Conservation (phyloP, 2,113 vertebrate genomes). For the Cephalopterus ornatus region DNA sequence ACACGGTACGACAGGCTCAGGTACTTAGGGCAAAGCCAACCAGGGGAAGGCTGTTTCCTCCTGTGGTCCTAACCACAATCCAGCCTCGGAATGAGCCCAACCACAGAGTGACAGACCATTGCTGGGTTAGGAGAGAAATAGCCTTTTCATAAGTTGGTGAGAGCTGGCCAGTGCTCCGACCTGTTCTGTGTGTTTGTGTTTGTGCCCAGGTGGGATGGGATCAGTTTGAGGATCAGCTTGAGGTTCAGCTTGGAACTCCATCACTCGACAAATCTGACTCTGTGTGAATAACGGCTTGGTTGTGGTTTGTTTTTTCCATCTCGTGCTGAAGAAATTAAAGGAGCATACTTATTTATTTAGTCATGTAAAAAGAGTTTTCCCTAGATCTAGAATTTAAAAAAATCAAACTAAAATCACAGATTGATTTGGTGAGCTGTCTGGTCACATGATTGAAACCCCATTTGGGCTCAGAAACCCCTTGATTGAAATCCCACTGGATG, state of each 20-base stretch:
- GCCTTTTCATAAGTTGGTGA: neutral
- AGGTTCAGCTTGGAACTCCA: neutral
- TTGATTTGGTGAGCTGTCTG: neutral
- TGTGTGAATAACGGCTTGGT: neutral
- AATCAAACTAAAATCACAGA: neutral
- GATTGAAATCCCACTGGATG: neutral
- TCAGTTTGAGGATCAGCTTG: neutral
- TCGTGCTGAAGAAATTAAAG: neutral
- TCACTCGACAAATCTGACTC: neutral
- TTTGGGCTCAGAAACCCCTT: neutral
- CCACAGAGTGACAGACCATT: fast-evolving
- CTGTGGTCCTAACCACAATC: neutral
- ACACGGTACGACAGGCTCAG: fast-evolving
- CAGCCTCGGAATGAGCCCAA: fast-evolving
- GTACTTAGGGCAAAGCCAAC: fast-evolving
- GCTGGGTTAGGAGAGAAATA: neutral
- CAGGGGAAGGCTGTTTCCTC: neutral
- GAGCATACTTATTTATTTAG: neutral
- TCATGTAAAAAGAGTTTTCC: fast-evolving
- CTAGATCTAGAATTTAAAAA: neutral
- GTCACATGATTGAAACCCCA: neutral
- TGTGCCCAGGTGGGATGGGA: neutral
- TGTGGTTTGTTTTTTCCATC: neutral
- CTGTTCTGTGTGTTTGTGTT: neutral
- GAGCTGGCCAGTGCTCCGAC: neutral